Conservation (phyloP, 2,113 vertebrate genomes). For the Genyomyrus donnyi region DNA sequence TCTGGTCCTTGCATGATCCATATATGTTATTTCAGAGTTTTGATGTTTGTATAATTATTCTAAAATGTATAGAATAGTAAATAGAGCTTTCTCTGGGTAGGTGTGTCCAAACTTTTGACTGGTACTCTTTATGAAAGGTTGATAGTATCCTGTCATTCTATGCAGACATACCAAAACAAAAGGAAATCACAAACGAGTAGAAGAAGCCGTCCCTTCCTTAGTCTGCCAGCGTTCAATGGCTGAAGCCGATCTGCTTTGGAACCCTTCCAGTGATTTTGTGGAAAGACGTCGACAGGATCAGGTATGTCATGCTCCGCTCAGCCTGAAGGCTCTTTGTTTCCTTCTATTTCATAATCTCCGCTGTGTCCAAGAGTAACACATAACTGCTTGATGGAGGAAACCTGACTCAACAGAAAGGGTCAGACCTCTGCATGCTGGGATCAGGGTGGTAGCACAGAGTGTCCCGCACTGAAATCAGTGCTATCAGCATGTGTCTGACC, state of each 20-base stretch:
- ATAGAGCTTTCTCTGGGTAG: background rate
- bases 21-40: background rate
- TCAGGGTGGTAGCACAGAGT: background rate
- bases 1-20: background rate
- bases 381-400: conserved; percentile 30
- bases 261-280: background rate
- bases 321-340: conserved; percentile 10
- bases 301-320: background rate
- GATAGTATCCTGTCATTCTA: background rate
- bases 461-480: background rate
- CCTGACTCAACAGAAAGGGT: conserved; percentile 19
- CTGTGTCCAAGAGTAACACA: conserved; percentile 19
- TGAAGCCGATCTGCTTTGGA: background rate
- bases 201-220: background rate
- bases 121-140: background rate
- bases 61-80: background rate
- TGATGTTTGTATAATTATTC: background rate
- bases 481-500: background rate
- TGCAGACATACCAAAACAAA: background rate
- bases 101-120: background rate
- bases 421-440: background rate
- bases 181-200: background rate
- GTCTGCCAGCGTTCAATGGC: background rate
- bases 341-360: background rate
- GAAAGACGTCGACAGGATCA: background rate